Base-by-base conservation (phyloP, 64 coral and sea anemone genomes). In the Porites australiensis region DNA sequence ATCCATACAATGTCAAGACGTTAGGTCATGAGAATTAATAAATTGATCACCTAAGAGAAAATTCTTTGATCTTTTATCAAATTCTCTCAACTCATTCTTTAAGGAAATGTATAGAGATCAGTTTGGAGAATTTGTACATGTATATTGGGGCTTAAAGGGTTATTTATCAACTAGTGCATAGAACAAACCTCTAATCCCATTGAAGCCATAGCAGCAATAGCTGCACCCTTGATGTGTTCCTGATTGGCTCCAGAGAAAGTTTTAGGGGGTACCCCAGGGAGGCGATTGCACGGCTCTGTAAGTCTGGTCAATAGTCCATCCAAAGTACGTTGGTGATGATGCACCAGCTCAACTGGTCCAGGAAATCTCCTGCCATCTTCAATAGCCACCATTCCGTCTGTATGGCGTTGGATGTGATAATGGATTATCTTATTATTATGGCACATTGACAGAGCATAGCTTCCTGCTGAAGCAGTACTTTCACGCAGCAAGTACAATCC, bases 361-460 rank as follows among this genome's bases (percentile, higher is more conserved):
- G 48, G 64, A 77, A 97, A 97, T 1, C 74, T 93, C 6, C 80
- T 89, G 0, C 95, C 95, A 88, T 97, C 95, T 80, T 97, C 95
- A 54, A 97, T 97, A 4, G 88, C 95, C 3, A 97, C 92, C 44
- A 87, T 90, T 2, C 95, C 95, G 84, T 97, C 95, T 62, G 95
- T 43, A 51, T 94, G 92, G 45, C 95, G 46, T 44, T 94, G 95
- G 65, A 93, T 93, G 58, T 97, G 95, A 59, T 97, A 97, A 76
- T 97, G 95, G n/a, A 97, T 97, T 58, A 97, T 91, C 49, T 94
- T 97, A 76, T 74, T 79, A 37, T 97, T 97, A 49, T 94, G 87
- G 48, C 92, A 97, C 82, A 97, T 70, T 4, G 95, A 97, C 46
- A 97, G 89, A 43, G 95, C 95, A 78, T 94, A 97, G 48, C 95